phyloP scores from a whole-genome alignment of 92 coral and sea anemone genomes.

The Siderastrea siderea region DNA sequence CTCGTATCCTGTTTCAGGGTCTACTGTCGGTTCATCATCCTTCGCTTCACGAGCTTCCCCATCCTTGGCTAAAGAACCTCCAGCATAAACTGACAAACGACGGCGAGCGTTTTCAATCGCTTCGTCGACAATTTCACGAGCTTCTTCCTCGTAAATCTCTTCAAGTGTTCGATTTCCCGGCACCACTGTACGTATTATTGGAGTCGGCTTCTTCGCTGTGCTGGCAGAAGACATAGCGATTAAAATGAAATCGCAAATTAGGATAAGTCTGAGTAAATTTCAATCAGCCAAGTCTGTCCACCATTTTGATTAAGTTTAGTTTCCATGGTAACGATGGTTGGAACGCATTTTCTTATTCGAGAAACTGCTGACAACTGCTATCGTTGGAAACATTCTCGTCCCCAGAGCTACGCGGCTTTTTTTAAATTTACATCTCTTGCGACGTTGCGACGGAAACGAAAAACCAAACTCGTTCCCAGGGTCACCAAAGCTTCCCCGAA shows the following conservation, averaged over 20 bases:
- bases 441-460: not conserved
- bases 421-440: not conserved
- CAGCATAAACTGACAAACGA: slow-evolving; percentile 59
- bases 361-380: not conserved
- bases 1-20: slow-evolving; percentile 81
- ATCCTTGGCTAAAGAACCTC: slow-evolving; percentile 8
- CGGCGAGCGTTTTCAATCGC: slow-evolving; percentile 94
- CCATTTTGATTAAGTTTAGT: slow-evolving; percentile 43
- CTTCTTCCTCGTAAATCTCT: slow-evolving; percentile 91
- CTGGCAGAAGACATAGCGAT: slow-evolving; percentile 24
- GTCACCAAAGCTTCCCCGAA: not conserved
- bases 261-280: not conserved
- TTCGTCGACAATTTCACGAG: slow-evolving; percentile 95
- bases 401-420: slow-evolving; percentile 1
- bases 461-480: not conserved
- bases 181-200: slow-evolving; percentile 75
- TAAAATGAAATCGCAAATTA: not conserved
- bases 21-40: slow-evolving; percentile 78
- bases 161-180: slow-evolving; percentile 87
- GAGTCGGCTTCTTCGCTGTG: slow-evolving; percentile 21
- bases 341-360: not conserved
- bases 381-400: not conserved
- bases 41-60: slow-evolving; percentile 22
- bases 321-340: slow-evolving; percentile 30
- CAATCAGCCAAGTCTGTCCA: slow-evolving; percentile 22